phyloP scores from a whole-genome alignment of 2,888 invertebrate species.

The Geophilus truncorum region DNA sequence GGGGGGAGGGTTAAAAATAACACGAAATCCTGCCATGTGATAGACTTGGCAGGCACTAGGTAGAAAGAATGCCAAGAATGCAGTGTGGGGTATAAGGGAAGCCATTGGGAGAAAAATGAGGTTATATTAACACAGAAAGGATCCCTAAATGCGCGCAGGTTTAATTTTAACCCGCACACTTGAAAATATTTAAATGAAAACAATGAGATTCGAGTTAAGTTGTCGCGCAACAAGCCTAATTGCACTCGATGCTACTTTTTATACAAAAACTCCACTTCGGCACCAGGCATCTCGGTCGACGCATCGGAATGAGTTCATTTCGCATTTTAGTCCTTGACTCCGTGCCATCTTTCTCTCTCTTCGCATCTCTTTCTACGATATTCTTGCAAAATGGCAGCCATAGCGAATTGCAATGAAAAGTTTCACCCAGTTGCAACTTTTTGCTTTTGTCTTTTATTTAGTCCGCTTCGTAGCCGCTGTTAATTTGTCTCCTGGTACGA shows the following conservation, averaged over 20 bases:
- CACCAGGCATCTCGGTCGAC: background rate
- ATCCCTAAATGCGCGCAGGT: background rate
- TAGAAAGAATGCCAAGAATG: background rate
- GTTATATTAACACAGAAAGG: background rate
- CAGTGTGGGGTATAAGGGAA: background rate
- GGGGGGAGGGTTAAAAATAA: slow-evolving; percentile 4
- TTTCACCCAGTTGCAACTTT: background rate
- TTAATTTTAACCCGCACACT: background rate
- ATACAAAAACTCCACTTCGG: background rate
- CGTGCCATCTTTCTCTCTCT: background rate
- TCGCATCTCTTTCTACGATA: background rate
- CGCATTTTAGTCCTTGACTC: slow-evolving; percentile 1
- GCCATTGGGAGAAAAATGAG: background rate
- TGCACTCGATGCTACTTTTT: background rate
- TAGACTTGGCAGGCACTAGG: slow-evolving; percentile 6
- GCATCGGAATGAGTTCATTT: slow-evolving; percentile 6
- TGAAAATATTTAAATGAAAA: background rate
- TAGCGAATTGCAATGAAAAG: background rate
- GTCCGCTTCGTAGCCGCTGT: too few relatives aligned
- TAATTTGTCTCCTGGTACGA: slow-evolving; percentile 12
- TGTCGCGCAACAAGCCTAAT: background rate
- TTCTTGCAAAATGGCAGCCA: background rate
- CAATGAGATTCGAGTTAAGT: background rate
- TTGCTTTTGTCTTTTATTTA: slow-evolving; percentile 1
- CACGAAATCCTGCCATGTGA: slow-evolving; percentile 14